These are phyloP conservation scores for Pachyramphus minor DNA, from an alignment of 2,113 vertebrate genomes.

Conservation along the genomic window DNA sequence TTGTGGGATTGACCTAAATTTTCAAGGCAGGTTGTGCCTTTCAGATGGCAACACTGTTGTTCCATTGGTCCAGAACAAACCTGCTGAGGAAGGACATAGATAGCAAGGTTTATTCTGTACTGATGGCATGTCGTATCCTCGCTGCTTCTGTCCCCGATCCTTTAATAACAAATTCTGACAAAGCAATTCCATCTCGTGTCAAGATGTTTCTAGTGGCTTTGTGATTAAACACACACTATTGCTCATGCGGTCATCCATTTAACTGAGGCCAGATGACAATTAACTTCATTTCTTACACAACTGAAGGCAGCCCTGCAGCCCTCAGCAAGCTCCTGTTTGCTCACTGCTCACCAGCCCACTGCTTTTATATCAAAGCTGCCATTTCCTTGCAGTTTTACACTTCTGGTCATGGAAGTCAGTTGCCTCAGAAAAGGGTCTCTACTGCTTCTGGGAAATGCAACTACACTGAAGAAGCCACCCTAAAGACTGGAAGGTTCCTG, in stretches of 20 bases:
- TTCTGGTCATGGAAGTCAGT: neutral
- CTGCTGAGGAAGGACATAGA: neutral
- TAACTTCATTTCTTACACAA: neutral
- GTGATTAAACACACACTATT: neutral
- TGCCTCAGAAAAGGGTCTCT: neutral
- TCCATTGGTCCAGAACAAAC: neutral
- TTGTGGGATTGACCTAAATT: neutral
- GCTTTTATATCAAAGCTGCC: neutral
- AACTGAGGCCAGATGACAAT: neutral
- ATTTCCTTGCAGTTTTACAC: neutral
- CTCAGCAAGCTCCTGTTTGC: neutral
- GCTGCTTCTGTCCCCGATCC: neutral
- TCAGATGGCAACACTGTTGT: neutral
- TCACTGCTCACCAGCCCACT: neutral
- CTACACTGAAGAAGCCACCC: neutral
- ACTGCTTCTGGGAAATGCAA: neutral
- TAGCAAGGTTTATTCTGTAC: neutral
- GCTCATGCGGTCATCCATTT: neutral
- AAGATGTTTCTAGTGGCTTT: neutral
- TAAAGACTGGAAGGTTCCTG: neutral
- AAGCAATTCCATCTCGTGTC: neutral
- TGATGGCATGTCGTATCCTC: accelerated
- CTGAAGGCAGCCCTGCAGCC: neutral
- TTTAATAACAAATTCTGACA: neutral
- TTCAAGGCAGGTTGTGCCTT: neutral